A percentile compares a stretch with the other conserved stretches of the same genome.
Conservation (phyloP, 2,797 vertebrate genomes). For the Spea hammondii region DNA sequence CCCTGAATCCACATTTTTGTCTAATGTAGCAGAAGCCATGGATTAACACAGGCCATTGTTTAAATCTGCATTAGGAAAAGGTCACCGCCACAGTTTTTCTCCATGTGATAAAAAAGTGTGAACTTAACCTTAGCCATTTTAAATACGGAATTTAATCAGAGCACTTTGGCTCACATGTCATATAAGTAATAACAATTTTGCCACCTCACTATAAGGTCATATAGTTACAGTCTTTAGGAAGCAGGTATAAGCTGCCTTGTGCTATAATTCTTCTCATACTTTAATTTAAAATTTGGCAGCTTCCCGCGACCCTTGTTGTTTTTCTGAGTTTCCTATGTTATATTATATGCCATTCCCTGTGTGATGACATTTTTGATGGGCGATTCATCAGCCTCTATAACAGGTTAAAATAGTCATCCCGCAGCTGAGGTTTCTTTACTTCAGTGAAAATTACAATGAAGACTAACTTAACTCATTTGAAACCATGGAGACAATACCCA, state of each 20-base stretch:
- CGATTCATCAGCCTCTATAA: background rate
- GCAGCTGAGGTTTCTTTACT: background rate
- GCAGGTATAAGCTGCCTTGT: background rate
- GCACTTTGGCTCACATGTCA: background rate
- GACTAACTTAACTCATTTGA: too few species aligned
- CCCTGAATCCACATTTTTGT: too few species aligned
- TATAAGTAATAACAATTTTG: background rate
- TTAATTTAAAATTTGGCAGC: conserved; percentile 16
- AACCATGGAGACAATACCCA: too few species aligned
- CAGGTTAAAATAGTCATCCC: background rate
- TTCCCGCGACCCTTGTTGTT: conserved; percentile 10
- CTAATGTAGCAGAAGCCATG: too few species aligned
- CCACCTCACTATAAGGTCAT: conserved; percentile 8
- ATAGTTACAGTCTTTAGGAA: background rate
- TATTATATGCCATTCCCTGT: background rate
- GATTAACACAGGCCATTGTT: too few species aligned
- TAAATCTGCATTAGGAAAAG: too few species aligned
- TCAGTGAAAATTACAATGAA: too few species aligned
- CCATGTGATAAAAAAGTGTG: background rate
- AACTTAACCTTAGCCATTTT: background rate
- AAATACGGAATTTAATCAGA: conserved; percentile 4
- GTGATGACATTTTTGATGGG: conserved; percentile 1
- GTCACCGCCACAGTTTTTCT: too few species aligned
- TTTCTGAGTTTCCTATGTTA: background rate
- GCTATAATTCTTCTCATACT: conserved; percentile 10